Base-by-base conservation (phyloP, 2,888 invertebrate species). In the Stenurella melanura region DNA sequence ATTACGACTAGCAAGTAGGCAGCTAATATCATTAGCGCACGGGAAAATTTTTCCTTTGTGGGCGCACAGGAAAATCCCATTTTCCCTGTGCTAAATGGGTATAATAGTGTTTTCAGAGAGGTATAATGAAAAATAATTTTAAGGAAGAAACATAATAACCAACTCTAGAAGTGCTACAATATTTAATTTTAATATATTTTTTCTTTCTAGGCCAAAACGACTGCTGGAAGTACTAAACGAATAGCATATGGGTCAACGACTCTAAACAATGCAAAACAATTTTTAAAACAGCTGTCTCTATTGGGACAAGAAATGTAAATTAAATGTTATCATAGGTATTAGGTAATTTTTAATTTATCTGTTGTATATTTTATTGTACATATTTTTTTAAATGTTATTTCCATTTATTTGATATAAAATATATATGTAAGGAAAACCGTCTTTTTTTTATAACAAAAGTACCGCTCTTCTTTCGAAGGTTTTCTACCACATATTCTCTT, bases 231-330 rank as follows among this genome's bases (percentile, higher is more conserved):
- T 75, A 90, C 92, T 12, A 95, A 96, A 88, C 93, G 96, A 87
- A 95, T 99, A 78, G 95, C 97, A 73, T 99, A 99, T 88, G 99
- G 99, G 56, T 95, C 97, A 77, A 97, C 98, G 34, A 97, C 98
- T 60, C 91, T 99, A 78, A 95, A 96, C 81, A 99, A 97, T 91
- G 97, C 98, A 7, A 93, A 94, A 83, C 97, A 98, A 88, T 98
- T 99, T 90, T 92, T 99, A 78, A 96, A 96, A 89, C 98, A 99
- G 90, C 91, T 96, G 38, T 94, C 95, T n/a, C 91, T 94, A 34
- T 89, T 96, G 79, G 95, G 96, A 61, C 93, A 94, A 86, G 95
- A 96, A 88, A 92, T 94, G 82, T 89, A 85, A 75, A 42, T 60
- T 63, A 77, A 5, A 11, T 68, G 50, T 50, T 17, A 12, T 2